Evolutionary conservation across 2,888 invertebrate genomes (phyloP).

Genomic region (Onchidella celtica): DNA sequence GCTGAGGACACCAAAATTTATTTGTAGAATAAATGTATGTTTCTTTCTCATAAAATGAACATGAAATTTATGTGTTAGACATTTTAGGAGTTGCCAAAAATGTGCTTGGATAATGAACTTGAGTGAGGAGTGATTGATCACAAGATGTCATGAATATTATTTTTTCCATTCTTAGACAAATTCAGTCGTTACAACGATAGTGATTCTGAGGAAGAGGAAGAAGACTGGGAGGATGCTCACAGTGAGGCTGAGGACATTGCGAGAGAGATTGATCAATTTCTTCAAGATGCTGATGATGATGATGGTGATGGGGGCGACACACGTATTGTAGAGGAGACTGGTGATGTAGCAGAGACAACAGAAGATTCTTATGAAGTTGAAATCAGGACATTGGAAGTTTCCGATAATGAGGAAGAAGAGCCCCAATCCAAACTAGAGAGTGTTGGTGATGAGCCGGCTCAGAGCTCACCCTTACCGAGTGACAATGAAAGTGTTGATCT

Average conservation of each 20-base stretch:
- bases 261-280: slow-evolving; percentile 21
- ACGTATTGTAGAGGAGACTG: background rate
- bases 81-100: no score
- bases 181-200: slow-evolving; percentile 67
- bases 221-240: slow-evolving; percentile 50
- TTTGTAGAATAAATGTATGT: no score
- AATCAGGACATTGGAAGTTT: slow-evolving; percentile 25
- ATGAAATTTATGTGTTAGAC: no score
- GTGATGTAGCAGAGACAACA: slow-evolving; percentile 4
- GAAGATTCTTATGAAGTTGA: slow-evolving; percentile 37
- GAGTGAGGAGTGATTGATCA: no score
- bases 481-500: slow-evolving; percentile 49
- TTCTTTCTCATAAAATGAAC: no score
- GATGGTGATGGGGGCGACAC: slow-evolving; percentile 9
- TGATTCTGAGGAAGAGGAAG: slow-evolving; percentile 61
- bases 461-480: slow-evolving; percentile 24
- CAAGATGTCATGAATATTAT: no score
- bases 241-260: slow-evolving; percentile 28
- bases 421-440: background rate
- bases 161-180: slow-evolving; percentile 63
- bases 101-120: no score
- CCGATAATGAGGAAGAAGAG: slow-evolving; percentile 39
- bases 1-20: no score
- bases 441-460: background rate
- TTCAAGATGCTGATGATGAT: slow-evolving; percentile 27